Evolutionary conservation across 2,113 vertebrate species (phyloP), one percentile per base, ranked within the genome.

Genomic region (Alces alces): DNA sequence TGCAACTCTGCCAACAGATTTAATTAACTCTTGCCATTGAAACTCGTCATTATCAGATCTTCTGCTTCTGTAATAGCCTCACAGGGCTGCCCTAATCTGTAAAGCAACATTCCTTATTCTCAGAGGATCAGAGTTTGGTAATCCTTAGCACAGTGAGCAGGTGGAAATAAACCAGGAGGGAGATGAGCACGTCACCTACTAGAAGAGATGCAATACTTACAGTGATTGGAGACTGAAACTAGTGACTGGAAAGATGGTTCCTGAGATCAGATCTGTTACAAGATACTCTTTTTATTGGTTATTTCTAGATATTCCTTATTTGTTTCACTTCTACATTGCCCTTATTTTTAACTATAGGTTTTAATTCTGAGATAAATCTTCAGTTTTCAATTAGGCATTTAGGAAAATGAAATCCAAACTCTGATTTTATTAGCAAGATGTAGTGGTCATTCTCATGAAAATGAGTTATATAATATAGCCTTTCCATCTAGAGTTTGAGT

Each of bases 31-130:
- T 96, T 96, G 89, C 86, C 50, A 3, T 57, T 82, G 58, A 89
- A 97, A 89, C 78, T 80, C 87, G 94, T 96, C 95, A 84, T 98
- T 95, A 97, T 83, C 60, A 89, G 94, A 96, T 91, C n/a, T 50
- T 70, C 25, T 66, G 76, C 95, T 96, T 94, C 88, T 94, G 91
- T 82, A 97, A 54, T 47, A 33, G 88, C 93, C 94, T 94, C 80
- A 50, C 50, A 89, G 89, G 91, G 50, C 78, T 45, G 54, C 54
- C 52, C 61, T 70, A 83, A 90, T 96, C 89, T 89, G 73, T 89
- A 88, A 78, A 52, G 87, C 76, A 80, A 45, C 55, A 54, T 61
- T 92, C 73, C 28, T 30, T 96, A 85, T 61, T 93, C 52, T 78
- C 50, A 39, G n/a, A 83, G 8, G 50, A 54, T 94, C 36, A 70